Evolutionary conservation across 2,797 vertebrate genomes (phyloP).

Genomic region (Hybognathus amarus): DNA sequence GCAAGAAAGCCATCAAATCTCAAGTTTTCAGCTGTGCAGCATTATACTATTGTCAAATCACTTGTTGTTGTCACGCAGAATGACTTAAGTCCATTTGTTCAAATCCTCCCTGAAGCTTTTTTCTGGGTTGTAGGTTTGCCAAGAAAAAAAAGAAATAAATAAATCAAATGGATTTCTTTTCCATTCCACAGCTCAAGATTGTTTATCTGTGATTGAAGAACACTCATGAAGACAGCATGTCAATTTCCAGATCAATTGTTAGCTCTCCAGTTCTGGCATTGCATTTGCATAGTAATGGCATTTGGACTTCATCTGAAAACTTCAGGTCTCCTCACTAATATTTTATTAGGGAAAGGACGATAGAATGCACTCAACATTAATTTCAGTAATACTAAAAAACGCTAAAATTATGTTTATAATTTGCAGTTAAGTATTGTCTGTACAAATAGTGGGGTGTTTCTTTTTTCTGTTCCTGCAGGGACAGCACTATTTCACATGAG

Average conservation of each 20-base stretch:
- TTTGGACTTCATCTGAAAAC: constrained; percentile 66
- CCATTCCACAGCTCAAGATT: constrained; percentile 70
- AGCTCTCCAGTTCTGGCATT: constrained; percentile 75
- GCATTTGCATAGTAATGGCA: constrained; percentile 82
- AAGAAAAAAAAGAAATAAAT: constrained; percentile 55
- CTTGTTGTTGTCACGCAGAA: neutral
- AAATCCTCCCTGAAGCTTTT: constrained; percentile 39
- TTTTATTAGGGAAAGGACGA: neutral
- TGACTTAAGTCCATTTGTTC: constrained; percentile 8
- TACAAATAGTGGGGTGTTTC: neutral
- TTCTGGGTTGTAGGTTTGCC: constrained; percentile 55
- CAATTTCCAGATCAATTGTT: constrained; percentile 82
- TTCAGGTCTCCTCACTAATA: constrained; percentile 29
- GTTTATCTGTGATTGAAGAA: constrained; percentile 79
- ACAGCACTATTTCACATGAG: neutral
- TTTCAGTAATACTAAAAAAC: constrained; percentile 25
- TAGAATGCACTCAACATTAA: constrained; percentile 11
- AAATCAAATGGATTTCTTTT: constrained; percentile 70
- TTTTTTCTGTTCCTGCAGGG: neutral
- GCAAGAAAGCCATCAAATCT: neutral
- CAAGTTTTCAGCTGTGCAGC: neutral
- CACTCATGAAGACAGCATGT: constrained; percentile 77
- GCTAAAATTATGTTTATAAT: constrained; percentile 6
- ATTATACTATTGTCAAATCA: neutral
- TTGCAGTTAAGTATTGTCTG: neutral